phyloP scores from a whole-genome alignment of 1,140 invertebrate species.

The Orchesella cincta region DNA sequence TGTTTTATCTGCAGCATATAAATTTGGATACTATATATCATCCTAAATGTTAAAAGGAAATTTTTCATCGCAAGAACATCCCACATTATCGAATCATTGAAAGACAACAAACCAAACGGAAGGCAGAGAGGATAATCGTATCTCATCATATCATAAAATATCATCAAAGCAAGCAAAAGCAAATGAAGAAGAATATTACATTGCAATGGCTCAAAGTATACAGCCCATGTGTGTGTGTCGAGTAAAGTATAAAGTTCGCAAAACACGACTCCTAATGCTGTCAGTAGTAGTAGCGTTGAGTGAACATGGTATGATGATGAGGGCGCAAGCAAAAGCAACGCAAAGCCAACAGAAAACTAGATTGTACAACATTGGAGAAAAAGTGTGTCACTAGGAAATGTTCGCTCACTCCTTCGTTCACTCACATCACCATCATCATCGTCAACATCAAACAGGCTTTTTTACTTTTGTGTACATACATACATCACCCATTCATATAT shows the following conservation, averaged over 20 bases:
- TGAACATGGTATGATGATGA: not conserved
- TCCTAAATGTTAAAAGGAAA: too few relatives aligned
- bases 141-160: too few relatives aligned
- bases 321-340: not conserved
- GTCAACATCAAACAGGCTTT: constrained; percentile 27
- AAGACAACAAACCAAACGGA: too few relatives aligned
- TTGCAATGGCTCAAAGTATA: constrained; percentile 2
- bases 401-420: constrained; percentile 24
- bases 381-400: constrained; percentile 28
- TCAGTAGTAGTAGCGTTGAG: not conserved
- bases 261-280: not conserved
- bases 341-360: constrained; percentile 14
- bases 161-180: too few relatives aligned
- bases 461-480: not conserved
- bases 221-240: not conserved
- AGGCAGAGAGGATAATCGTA: too few relatives aligned
- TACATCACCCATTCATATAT: not conserved
- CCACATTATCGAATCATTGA: too few relatives aligned
- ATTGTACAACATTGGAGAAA: constrained; percentile 26
- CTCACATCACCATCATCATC: constrained; percentile 24
- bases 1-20: too few relatives aligned
- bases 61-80: too few relatives aligned
- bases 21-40: too few relatives aligned
- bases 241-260: not conserved
- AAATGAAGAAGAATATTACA: not conserved